These are phyloP conservation scores for Parasteatoda tepidariorum DNA, from an alignment of 1,140 invertebrate species.

Conservation along the genomic window DNA sequence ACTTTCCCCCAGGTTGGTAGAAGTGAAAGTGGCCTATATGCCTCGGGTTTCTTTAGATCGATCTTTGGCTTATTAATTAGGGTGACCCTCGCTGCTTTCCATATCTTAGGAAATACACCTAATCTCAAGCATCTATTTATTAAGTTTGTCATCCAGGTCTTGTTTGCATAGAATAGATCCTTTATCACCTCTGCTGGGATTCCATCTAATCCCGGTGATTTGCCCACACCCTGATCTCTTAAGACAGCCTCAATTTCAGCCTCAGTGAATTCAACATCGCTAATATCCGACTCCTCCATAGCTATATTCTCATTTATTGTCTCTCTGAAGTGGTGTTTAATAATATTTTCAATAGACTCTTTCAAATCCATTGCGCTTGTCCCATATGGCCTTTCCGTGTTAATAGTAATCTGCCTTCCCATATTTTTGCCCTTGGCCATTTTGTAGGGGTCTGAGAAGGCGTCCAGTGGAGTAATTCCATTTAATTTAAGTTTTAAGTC, in stretches of 20 bases:
- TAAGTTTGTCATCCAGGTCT: neutral
- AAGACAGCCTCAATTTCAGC: neutral
- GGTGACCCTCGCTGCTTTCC: neutral
- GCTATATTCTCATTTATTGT: neutral
- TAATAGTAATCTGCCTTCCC: neutral
- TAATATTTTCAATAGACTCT: neutral
- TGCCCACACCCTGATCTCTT: neutral
- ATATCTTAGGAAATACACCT: neutral
- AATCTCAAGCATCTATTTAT: neutral
- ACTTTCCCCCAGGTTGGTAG: neutral
- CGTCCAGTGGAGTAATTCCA: neutral
- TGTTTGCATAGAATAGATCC: neutral
- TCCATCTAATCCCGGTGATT: neutral
- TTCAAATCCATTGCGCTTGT: neutral
- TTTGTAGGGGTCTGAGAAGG: neutral
- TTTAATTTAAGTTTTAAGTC: neutral
- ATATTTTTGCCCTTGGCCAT: neutral
- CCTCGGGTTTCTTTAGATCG: neutral
- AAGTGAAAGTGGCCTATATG: neutral
- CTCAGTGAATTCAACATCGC: neutral
- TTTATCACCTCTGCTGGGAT: neutral
- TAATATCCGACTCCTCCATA: too few relatives aligned
- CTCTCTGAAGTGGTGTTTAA: neutral
- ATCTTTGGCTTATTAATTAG: neutral
- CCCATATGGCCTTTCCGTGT: neutral